These are phyloP conservation scores for Anniella stebbinsi DNA, from an alignment of 2,797 vertebrate species.

Conservation along the genomic window DNA sequence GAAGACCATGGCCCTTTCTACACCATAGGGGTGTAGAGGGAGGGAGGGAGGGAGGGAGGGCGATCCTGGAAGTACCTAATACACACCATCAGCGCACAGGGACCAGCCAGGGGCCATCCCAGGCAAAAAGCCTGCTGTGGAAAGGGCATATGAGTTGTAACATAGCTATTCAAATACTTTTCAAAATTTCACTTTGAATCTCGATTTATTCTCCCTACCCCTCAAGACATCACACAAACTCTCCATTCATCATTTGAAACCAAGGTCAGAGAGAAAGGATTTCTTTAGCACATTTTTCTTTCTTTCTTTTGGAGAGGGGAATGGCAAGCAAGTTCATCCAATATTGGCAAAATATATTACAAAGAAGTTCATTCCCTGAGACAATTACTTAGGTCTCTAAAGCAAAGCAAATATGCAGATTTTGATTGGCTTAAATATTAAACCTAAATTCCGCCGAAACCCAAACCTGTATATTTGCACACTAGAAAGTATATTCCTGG, in stretches of 20 bases:
- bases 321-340: slow-evolving; percentile 55
- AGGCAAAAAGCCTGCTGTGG: too few relatives aligned
- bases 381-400: slow-evolving; percentile 48
- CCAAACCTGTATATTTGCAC: slow-evolving; percentile 40
- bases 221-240: slow-evolving; percentile 60
- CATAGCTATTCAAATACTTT: slow-evolving; percentile 39
- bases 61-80: too few relatives aligned
- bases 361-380: slow-evolving; percentile 56
- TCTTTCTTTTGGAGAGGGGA: slow-evolving; percentile 30
- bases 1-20: too few relatives aligned
- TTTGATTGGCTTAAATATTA: slow-evolving; percentile 56
- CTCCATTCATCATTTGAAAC: slow-evolving; percentile 56
- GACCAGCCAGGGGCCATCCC: too few relatives aligned
- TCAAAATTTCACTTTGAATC: slow-evolving; percentile 39
- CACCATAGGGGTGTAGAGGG: too few relatives aligned
- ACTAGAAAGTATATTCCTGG: not conserved
- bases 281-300: slow-evolving; percentile 46
- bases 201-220: slow-evolving; percentile 68
- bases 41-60: too few relatives aligned
- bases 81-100: too few relatives aligned
- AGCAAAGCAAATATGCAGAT: slow-evolving; percentile 50
- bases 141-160: slow-evolving; percentile 24
- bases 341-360: slow-evolving; percentile 54
- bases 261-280: slow-evolving; percentile 64
- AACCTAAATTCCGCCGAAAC: slow-evolving; percentile 48